Percentiles rank a stretch among this genome's conserved stretches.
Conservation (phyloP, 2,888 invertebrate genomes). For the Melinaea menophilus region DNA sequence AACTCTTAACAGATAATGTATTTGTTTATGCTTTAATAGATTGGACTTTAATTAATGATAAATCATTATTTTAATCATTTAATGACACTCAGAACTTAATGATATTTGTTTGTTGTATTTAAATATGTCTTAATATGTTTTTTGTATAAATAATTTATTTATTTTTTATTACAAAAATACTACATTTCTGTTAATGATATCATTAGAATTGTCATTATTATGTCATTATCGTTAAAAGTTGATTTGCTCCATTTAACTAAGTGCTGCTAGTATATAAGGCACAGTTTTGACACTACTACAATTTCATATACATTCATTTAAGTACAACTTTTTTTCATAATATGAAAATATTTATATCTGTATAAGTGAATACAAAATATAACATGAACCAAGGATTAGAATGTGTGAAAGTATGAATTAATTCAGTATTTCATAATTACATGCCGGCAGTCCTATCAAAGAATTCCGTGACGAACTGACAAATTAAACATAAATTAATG, state of each 20-base stretch:
- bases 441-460: constrained; percentile 44
- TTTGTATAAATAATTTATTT: no score
- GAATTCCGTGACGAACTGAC: constrained; percentile 27
- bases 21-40: no score
- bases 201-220: constrained; percentile 26
- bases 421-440: constrained; percentile 42
- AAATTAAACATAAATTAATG: constrained; percentile 8
- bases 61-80: no score
- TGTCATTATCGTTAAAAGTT: constrained; percentile 25
- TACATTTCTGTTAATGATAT: neutral
- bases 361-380: constrained; percentile 9
- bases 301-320: constrained; percentile 26
- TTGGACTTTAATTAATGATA: no score
- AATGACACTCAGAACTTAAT: no score
- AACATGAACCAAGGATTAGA: constrained; percentile 8
- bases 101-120: no score
- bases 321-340: constrained; percentile 9
- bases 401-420: constrained; percentile 46
- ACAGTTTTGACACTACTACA: constrained; percentile 33
- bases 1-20: neutral
- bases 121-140: no score
- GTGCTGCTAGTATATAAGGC: constrained; percentile 48
- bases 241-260: constrained; percentile 25
- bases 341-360: constrained; percentile 11
- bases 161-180: no score